Base-by-base conservation (phyloP, 2,888 invertebrate species). In the Craniophora ligustri region DNA sequence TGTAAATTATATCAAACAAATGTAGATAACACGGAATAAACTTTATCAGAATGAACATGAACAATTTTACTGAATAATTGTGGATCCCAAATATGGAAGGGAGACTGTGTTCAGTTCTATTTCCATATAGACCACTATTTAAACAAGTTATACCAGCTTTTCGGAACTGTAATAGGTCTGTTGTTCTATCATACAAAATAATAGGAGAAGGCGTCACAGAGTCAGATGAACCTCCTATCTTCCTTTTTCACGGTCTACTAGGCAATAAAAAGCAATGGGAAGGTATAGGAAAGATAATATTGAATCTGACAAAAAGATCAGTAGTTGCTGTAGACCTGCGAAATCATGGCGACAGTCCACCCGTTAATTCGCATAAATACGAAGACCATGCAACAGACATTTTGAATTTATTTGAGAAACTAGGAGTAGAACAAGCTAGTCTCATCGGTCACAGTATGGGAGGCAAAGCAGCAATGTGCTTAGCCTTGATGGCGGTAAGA, bases 281-380 rank as follows among this genome's bases (percentile, higher is more conserved):
- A 70, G 95, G 95, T 28, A 86, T 98, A 11, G 96, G 96, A 1
- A 98, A 97, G 84, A 95, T 94, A 0, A 92, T 97, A 35, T 87
- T 95, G 57, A 94, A 94, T 58, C 95, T 38, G 92, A 95, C 79
- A 96, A 98, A 93, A 75, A 97, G 95, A 65, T 94, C 94, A 84
- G 97, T 98, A 0, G 94, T 97, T 34, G 94, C 96, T 0, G 94
- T 98, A n/a, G 99, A 99, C 91, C 95, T 97, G 5, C 94, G 99
- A 81, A 99, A 99, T 89, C 99, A 99, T 88, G 99, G 99, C 0
- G 96, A 97, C 47, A 98, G 98, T 78, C 97, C 97, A 0, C 98
- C 98, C 78, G 87, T 94, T 0, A 74, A 87, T 1, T 94, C 95
- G 0, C 97, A 98, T 88, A 95, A 94, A 16, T 98, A 98, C 80